Evolutionary conservation across 1,140 invertebrate genomes (phyloP).

Genomic region (Euwallacea similis): DNA sequence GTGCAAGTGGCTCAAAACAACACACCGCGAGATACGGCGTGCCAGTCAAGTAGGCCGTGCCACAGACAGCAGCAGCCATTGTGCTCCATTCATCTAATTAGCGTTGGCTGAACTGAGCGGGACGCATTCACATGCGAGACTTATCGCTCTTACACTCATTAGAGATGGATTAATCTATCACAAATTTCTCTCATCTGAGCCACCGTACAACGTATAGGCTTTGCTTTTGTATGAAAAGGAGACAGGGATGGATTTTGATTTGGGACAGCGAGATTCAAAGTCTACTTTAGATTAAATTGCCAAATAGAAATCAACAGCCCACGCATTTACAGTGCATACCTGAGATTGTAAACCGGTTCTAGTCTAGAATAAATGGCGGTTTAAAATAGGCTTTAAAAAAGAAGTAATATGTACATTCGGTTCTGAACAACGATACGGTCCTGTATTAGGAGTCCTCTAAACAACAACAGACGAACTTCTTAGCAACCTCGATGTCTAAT

Average conservation of each 20-base stretch:
- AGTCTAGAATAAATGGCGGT: too few species aligned
- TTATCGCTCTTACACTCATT: constrained; percentile 52
- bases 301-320: background rate
- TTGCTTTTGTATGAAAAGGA: background rate
- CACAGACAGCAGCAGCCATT: constrained; percentile 37
- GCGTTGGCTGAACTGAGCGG: constrained; percentile 46
- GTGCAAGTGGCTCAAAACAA: constrained; percentile 42
- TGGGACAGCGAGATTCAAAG: too few species aligned
- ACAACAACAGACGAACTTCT: constrained; percentile 35
- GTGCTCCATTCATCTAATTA: constrained; percentile 52
- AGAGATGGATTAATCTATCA: constrained; percentile 48
- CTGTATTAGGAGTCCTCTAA: constrained; percentile 13
- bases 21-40: constrained; percentile 42
- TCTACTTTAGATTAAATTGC: too few species aligned
- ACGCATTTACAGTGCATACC: background rate
- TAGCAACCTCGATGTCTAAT: constrained; percentile 31
- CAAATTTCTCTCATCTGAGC: constrained; percentile 35
- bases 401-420: too few species aligned
- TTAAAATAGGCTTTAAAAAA: too few species aligned
- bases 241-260: too few species aligned
- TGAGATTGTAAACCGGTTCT: too few species aligned
- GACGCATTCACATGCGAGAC: constrained; percentile 49
- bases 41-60: constrained; percentile 45
- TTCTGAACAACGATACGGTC: background rate
- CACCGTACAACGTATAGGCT: constrained; percentile 6